A percentile compares a stretch with the other conserved stretches of the same genome.
Conservation (phyloP, 92 coral and sea anemone species). For the Umimayanthus chanpuru region DNA sequence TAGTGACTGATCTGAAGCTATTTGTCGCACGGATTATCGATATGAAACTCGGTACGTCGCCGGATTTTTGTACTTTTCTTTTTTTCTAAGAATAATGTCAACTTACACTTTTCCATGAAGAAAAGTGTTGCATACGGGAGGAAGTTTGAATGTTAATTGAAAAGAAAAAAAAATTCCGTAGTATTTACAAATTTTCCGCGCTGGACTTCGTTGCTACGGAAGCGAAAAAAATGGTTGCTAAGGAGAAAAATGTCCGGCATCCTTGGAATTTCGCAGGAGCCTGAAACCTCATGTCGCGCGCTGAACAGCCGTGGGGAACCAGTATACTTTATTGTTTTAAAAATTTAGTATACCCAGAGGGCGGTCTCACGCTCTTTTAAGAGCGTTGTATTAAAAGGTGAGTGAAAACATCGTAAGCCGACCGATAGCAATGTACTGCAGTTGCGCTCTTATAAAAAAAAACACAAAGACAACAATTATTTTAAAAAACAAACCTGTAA, state of each 20-base stretch:
- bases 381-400: too few species aligned
- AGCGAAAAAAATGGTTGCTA: neutral
- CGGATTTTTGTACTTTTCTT: too few species aligned
- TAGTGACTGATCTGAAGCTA: neutral
- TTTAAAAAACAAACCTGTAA: too few species aligned
- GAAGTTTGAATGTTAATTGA: neutral
- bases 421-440: too few species aligned
- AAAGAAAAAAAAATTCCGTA: neutral
- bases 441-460: too few species aligned
- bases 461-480: too few species aligned
- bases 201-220: neutral
- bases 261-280: neutral
- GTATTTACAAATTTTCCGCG: neutral
- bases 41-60: neutral
- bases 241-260: neutral
- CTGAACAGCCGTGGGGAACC: too few species aligned
- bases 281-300: too few species aligned
- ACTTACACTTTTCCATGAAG: slow-evolving; percentile 13
- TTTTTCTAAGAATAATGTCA: neutral
- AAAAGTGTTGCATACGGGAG: neutral
- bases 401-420: too few species aligned
- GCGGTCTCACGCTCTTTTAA: too few species aligned
- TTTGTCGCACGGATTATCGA: slow-evolving; percentile 10
- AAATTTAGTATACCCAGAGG: too few species aligned
- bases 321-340: too few species aligned